Evolutionary conservation across 1,140 invertebrate genomes (phyloP), one percentile per base, ranked within the genome.

Genomic region (Drosophila pallidifrons): DNA sequence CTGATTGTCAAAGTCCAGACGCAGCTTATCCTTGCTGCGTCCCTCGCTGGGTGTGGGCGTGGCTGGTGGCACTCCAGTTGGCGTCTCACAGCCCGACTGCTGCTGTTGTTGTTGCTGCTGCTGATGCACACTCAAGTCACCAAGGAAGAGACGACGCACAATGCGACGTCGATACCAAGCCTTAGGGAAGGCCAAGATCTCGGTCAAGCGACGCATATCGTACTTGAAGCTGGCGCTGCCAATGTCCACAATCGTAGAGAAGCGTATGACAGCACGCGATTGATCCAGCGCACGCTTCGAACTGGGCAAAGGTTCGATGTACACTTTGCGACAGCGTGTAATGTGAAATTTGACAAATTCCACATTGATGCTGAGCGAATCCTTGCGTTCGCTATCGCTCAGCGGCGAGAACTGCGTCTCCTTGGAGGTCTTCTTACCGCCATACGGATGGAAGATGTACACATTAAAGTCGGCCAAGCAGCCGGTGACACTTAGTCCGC

Each of bases 141-240:
- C 98, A 8, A 99, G 94, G 92, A 99, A 99, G 73, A 99, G 94
- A 63, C 98, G 93, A 15, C 98, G 94, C 16, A 99, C 98, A 71
- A 99, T 98, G 72, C 97, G 97, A 13, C 98, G 94, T 20, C 98
- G 94, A 91, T 99, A 99, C 99, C 99, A 99, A 3, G 99, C 98
- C 93, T 99, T 99, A 0, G 99, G 99, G 91, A 99, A 99, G 4
- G 98, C 98, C 43, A 99, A 93, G 79, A 99, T 99, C 93, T 99
- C 99, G 0, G 97, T 98, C 64, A 99, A 93, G n/a, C 99, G 94
- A 58, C 99, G 94, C 98, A 99, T 99, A 92, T 99, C 99, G 93
- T 99, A 99, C 91, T 99, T 99, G 92, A 99, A 99, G 16, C 97
- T 98, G 20, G 99, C 99, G n/a, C 97, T 98, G 30, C 98, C 99